Conservation (phyloP, 2,888 invertebrate species). For the Epistrophe eligans region DNA sequence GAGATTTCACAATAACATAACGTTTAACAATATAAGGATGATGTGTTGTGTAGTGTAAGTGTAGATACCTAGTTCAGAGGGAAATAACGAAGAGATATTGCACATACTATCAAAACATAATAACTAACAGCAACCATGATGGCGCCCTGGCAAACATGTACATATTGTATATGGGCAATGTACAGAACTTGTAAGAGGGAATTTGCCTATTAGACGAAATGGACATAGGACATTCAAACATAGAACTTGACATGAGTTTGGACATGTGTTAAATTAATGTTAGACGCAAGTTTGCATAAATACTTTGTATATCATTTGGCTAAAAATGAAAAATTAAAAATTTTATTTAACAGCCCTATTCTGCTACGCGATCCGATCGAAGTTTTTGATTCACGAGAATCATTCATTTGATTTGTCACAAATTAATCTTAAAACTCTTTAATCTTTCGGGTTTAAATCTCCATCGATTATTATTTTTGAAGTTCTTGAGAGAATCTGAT, state of each 20-base stretch:
- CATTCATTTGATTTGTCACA: too few species aligned
- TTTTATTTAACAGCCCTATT: too few species aligned
- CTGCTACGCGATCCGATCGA: too few species aligned
- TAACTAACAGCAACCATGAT: constrained; percentile 4
- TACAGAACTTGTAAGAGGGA: constrained; percentile 19
- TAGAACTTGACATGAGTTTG: constrained; percentile 32
- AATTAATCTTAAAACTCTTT: too few species aligned
- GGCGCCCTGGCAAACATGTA: constrained; percentile 5
- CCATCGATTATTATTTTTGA: too few species aligned
- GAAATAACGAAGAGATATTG: constrained; percentile 27
- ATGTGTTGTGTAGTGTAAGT: not conserved
- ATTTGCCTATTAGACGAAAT: constrained; percentile 10
- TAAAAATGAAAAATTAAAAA: too few species aligned
- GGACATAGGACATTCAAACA: constrained; percentile 30
- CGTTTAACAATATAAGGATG: constrained; percentile 35
- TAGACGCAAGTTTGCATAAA: not conserved
- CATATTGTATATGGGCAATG: constrained; percentile 15
- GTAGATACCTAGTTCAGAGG: not conserved
- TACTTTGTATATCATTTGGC: not conserved
- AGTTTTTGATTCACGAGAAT: too few species aligned
- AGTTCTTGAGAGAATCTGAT: too few species aligned
- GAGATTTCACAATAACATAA: constrained; percentile 45
- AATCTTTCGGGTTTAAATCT: too few species aligned
- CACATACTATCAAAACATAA: not conserved
- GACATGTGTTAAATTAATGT: constrained; percentile 59